Base-by-base conservation (phyloP, 2,797 vertebrate species). In the Hypotaenidia philippensis region DNA sequence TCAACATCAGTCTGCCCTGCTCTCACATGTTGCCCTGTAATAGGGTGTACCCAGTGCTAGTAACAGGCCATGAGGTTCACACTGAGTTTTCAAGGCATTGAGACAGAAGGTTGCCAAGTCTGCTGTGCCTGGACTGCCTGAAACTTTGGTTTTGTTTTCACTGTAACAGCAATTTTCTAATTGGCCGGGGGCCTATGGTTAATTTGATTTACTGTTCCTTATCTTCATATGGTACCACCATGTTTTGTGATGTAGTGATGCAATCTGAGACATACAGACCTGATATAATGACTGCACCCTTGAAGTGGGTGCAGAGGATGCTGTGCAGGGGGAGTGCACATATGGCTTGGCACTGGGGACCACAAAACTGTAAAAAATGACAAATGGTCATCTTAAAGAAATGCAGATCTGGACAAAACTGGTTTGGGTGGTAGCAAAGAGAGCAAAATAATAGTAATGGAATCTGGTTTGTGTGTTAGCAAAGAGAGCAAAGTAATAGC, bases 301-400 rank as follows among this genome's bases (percentile, higher is more conserved):
- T 71, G 34, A 71, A 68, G 21, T 10, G 16, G 6, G 11, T 31
- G 22, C 8, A 79, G 41, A 44, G 18, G 50, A 7, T 41, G 31
- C 17, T 0, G 0, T 1, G 4, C 13, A 60, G 17, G 13, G 41
- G 8, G 11, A 68, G 4, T 0, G 1, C 20, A 23, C 3, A 7
- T 3, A 18, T 50, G 32, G 25, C 4, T 16, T 71, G n/a, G 9
- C n/a, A 41, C n/a, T n/a, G 23, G 52, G 9, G 22, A 45, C 17
- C 5, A 36, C 22, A 29, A 14, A 74, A 20, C 9, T 70, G 5
- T 31, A 6, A 72, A 72, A 83, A 29, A 21, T 1, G 2, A 14
- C 38, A 65, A 74, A 68, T 18, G 2, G 5, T 56, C 23, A 68
- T 0, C 8, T 56, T 56, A 60, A 89, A 38, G 31, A 72, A 40